A percentile compares a stretch with the other conserved stretches of the same genome.
Evolutionary conservation across 2,888 invertebrate genomes (phyloP).

Genomic region (Myopa testacea): DNA sequence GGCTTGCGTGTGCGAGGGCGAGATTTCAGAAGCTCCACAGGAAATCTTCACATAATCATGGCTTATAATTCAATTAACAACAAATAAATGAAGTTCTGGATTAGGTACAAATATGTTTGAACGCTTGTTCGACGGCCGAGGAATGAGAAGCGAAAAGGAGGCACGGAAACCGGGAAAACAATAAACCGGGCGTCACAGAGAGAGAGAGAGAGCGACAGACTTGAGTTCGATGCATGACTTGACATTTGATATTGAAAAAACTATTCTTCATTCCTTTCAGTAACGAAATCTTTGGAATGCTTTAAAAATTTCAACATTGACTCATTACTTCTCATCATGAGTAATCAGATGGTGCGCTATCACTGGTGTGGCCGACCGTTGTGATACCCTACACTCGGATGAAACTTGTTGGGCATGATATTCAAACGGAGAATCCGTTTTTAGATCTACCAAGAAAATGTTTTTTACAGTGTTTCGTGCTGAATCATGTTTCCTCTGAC

Average conservation of each 20-base stretch:
- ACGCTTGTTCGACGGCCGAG: neutral
- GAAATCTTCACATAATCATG: constrained; percentile 65
- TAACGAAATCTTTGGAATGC: neutral
- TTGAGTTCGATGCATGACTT: neutral
- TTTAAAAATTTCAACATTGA: neutral
- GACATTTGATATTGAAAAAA: neutral
- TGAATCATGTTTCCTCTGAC: too few relatives aligned
- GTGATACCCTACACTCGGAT: too few relatives aligned
- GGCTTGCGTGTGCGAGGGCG: neutral
- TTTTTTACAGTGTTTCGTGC: too few relatives aligned
- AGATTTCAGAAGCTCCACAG: constrained; percentile 50
- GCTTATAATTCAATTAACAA: constrained; percentile 67
- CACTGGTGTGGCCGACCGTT: too few relatives aligned
- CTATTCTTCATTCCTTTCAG: neutral
- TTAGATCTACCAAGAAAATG: too few relatives aligned
- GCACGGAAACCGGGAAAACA: too few relatives aligned
- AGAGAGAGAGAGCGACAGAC: neutral
- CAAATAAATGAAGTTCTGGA: constrained; percentile 46
- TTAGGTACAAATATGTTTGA: neutral
- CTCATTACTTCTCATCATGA: neutral
- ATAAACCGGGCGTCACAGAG: too few relatives aligned
- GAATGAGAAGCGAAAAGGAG: neutral
- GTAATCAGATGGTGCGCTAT: neutral
- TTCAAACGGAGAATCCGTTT: too few relatives aligned
- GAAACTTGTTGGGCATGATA: too few relatives aligned